phyloP scores from a whole-genome alignment of 2,113 vertebrate species.

The Chlorodrepanis virens region DNA sequence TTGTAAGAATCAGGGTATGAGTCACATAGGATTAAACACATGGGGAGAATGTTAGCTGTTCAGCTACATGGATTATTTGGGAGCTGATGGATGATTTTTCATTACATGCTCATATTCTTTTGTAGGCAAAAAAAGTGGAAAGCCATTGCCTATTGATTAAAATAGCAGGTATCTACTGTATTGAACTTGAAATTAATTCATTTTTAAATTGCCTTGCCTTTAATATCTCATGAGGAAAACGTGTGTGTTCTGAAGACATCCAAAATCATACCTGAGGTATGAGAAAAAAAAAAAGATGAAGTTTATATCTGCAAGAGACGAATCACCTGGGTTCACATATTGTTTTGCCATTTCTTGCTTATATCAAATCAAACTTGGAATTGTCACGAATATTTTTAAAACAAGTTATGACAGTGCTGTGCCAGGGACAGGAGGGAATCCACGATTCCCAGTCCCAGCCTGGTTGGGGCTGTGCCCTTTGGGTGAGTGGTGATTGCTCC shows the following conservation, averaged over 20 bases:
- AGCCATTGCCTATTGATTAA: background rate
- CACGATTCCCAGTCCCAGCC: fast-evolving
- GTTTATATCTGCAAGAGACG: background rate
- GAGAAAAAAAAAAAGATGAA: background rate
- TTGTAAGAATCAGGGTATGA: constrained; percentile 18
- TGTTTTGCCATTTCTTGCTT: background rate
- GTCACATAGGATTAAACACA: constrained; percentile 41
- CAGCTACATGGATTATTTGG: background rate
- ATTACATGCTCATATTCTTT: background rate
- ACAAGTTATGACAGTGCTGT: background rate
- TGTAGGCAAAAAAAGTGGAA: background rate
- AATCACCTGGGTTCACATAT: background rate
- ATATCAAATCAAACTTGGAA: background rate
- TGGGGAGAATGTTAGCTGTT: constrained; percentile 14
- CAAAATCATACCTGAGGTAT: background rate
- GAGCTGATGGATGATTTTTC: constrained; percentile 54
- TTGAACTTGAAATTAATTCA: background rate
- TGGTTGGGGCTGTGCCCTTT: background rate
- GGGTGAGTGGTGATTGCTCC: background rate
- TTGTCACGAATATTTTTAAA: background rate
- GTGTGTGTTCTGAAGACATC: background rate
- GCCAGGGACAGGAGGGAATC: background rate
- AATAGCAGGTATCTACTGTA: background rate
- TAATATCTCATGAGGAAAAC: background rate
- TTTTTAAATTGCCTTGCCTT: background rate